Conservation (phyloP, 2,888 invertebrate genomes). For the Caenorhabditis imperialis region DNA sequence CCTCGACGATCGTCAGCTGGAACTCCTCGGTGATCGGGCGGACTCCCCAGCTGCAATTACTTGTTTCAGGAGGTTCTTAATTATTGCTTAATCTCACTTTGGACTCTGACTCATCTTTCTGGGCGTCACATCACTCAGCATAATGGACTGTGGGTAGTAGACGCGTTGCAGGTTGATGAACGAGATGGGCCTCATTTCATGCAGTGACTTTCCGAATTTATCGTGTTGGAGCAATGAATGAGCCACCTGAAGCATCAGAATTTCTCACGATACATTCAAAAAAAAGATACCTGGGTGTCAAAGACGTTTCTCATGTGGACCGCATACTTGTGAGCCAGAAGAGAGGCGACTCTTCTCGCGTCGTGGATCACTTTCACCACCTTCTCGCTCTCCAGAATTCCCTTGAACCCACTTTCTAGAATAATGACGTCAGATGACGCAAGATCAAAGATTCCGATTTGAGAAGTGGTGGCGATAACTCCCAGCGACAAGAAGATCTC, state of each 20-base stretch:
- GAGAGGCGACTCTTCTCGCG: conserved; percentile 67
- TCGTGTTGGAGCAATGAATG: conserved; percentile 92
- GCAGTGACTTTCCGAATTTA: conserved; percentile 90
- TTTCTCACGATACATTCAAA: neutral
- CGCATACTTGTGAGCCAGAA: conserved; percentile 74
- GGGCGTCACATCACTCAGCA: conserved; percentile 91
- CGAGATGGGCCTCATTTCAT: conserved; percentile 93
- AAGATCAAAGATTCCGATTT: conserved; percentile 79
- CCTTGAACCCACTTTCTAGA: conserved; percentile 74
- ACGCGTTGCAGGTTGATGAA: conserved; percentile 85
- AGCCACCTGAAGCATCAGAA: too few relatives aligned
- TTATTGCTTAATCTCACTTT: conserved; percentile 65
- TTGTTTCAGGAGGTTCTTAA: neutral
- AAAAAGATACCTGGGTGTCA: conserved; percentile 74
- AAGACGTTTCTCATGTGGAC: conserved; percentile 75
- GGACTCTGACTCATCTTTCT: conserved; percentile 81
- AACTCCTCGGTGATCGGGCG: conserved; percentile 75
- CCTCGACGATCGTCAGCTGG: conserved; percentile 72
- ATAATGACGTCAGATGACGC: conserved; percentile 74
- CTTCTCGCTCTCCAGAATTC: conserved; percentile 71
- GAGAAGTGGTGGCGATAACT: conserved; percentile 80
- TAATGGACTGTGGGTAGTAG: conserved; percentile 83
- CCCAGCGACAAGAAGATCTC: conserved; percentile 90
- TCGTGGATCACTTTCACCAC: conserved; percentile 77
- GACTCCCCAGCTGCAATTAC: conserved; percentile 71